A percentile compares a stretch with the other conserved stretches of the same genome.
These are phyloP conservation scores for Drosophila orosa DNA, from an alignment of 1,140 invertebrate genomes.

Conservation along the genomic window DNA sequence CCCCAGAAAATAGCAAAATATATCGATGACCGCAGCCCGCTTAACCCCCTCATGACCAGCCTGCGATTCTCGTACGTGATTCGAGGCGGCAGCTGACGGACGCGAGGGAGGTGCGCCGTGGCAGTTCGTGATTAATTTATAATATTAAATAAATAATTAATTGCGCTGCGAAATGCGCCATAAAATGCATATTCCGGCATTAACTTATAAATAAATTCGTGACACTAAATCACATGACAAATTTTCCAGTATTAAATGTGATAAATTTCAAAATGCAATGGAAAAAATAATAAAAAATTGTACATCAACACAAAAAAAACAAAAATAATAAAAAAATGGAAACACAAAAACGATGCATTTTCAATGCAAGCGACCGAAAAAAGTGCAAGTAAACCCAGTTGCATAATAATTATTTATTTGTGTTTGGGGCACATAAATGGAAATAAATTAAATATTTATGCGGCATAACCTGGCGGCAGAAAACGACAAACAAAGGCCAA, in stretches of 20 bases:
- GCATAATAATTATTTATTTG: constrained; percentile 43
- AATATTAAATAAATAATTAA: constrained; percentile 51
- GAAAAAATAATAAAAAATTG: constrained; percentile 4
- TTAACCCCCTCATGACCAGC: constrained; percentile 19
- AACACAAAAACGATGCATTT: constrained; percentile 16
- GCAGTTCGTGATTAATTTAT: constrained; percentile 44
- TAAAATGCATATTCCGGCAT: constrained; percentile 52
- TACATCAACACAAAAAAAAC: no score
- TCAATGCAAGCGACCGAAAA: constrained; percentile 19
- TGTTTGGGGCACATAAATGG: constrained; percentile 23
- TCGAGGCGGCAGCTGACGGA: constrained; percentile 6
- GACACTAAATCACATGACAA: constrained; percentile 61
- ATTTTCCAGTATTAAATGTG: constrained; percentile 52
- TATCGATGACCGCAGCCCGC: constrained; percentile 37
- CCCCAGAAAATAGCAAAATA: constrained; percentile 7
- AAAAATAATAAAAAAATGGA: background rate
- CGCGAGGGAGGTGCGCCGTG: background rate
- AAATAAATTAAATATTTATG: constrained; percentile 57
- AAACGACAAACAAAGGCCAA: constrained; percentile 33
- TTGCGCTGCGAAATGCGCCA: constrained; percentile 53
- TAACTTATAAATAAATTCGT: constrained; percentile 60
- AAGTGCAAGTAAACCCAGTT: constrained; percentile 12
- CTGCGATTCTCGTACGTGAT: constrained; percentile 40
- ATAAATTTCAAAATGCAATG: constrained; percentile 47
- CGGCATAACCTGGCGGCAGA: constrained; percentile 31